phyloP scores from a whole-genome alignment of 2,888 invertebrate genomes.

The Xanthorhoe designata region DNA sequence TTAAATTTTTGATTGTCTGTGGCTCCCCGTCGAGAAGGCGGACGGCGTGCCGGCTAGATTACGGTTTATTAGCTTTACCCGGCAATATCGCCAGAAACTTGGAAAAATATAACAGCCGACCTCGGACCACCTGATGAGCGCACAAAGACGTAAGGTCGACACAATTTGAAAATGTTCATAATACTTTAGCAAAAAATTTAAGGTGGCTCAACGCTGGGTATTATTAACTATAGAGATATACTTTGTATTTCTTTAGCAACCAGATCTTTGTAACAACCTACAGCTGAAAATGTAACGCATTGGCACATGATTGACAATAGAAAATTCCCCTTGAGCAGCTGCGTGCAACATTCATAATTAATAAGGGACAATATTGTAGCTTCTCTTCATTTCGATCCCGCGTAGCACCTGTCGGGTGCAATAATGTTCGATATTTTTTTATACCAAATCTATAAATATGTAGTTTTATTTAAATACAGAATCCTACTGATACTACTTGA shows the following conservation, averaged over 20 bases:
- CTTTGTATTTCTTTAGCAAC: background rate
- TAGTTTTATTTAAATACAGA: too few species aligned
- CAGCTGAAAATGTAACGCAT: background rate
- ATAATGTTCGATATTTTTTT: background rate
- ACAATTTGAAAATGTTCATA: constrained; percentile 10
- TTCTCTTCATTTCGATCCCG: constrained; percentile 8
- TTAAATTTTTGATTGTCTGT: constrained; percentile 40
- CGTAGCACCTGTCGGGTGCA: constrained; percentile 18
- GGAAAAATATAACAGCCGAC: constrained; percentile 26
- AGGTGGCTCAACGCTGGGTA: background rate
- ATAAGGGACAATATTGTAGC: constrained; percentile 26
- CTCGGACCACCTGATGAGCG: constrained; percentile 28
- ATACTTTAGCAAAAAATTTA: background rate
- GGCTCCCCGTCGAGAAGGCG: constrained; percentile 27
- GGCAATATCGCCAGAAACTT: constrained; percentile 32
- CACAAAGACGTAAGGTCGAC: constrained; percentile 12
- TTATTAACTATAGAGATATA: background rate
- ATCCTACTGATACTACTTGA: too few species aligned
- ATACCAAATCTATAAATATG: too few species aligned
- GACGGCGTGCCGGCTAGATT: constrained; percentile 34
- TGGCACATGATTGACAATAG: constrained; percentile 12
- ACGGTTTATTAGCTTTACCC: constrained; percentile 36
- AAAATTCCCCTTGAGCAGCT: constrained; percentile 18
- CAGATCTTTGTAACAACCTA: background rate
- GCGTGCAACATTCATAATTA: constrained; percentile 35